A percentile compares a stretch with the other conserved stretches of the same genome.
phyloP scores from a whole-genome alignment of 2,797 vertebrate genomes.

The Rhincodon typus region DNA sequence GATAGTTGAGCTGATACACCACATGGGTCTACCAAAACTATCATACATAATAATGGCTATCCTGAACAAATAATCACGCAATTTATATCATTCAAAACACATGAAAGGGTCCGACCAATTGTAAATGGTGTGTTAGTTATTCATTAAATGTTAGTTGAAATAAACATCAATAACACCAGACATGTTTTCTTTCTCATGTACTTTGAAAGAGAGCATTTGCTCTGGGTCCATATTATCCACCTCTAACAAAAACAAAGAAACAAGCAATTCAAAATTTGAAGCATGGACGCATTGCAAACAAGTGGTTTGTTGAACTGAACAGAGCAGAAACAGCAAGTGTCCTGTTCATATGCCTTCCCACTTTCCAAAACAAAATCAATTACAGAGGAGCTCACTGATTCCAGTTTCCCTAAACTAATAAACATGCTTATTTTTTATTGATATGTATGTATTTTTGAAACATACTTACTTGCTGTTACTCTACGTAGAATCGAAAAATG shows the following conservation, averaged over 20 bases:
- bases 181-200: background rate
- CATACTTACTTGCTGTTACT: background rate
- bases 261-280: background rate
- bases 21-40: no score
- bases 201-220: background rate
- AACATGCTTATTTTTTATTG: background rate
- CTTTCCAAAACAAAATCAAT: conserved; percentile 10
- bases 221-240: background rate
- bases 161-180: background rate
- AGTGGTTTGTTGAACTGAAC: background rate
- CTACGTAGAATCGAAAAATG: background rate
- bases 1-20: no score
- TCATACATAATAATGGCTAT: no score
- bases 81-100: background rate
- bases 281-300: background rate
- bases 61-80: background rate
- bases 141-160: background rate
- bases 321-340: background rate
- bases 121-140: background rate
- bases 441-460: background rate
- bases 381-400: background rate
- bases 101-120: background rate
- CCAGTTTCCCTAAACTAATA: background rate
- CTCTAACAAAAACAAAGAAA: background rate
- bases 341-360: background rate